Evolutionary conservation across 1,140 invertebrate species (phyloP).

Genomic region (Geopemphigus sp.): DNA sequence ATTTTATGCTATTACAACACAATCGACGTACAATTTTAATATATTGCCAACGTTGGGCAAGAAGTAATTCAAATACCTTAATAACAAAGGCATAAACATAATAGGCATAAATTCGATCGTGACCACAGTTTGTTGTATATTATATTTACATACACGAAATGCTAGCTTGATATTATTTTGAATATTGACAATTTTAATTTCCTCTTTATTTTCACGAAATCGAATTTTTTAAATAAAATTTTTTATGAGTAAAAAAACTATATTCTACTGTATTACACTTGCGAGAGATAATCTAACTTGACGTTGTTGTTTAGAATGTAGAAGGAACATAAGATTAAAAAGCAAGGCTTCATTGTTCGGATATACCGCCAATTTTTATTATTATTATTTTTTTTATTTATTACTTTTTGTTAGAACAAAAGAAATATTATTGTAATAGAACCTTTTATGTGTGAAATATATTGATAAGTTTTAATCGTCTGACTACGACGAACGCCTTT

Average conservation of each 20-base stretch:
- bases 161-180: background rate
- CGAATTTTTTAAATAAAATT: background rate
- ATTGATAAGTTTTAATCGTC: background rate
- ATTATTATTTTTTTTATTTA: too few relatives aligned
- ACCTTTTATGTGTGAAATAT: background rate
- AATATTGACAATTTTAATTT: slow-evolving; percentile 21
- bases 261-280: background rate
- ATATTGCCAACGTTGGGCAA: too few relatives aligned
- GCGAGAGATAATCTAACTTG: background rate
- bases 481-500: background rate
- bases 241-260: background rate
- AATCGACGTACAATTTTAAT: too few relatives aligned
- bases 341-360: background rate
- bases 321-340: background rate
- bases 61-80: too few relatives aligned
- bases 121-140: background rate
- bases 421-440: background rate
- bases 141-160: slow-evolving; percentile 5
- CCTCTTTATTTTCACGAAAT: background rate
- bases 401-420: background rate
- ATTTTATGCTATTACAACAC: too few relatives aligned
- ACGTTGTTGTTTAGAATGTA: background rate
- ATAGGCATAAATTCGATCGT: too few relatives aligned
- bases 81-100: too few relatives aligned
- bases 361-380: too few relatives aligned